Evolutionary conservation across 2,888 invertebrate species (phyloP), one percentile per base, ranked within the genome.

Genomic region (Malacosoma neustria): DNA sequence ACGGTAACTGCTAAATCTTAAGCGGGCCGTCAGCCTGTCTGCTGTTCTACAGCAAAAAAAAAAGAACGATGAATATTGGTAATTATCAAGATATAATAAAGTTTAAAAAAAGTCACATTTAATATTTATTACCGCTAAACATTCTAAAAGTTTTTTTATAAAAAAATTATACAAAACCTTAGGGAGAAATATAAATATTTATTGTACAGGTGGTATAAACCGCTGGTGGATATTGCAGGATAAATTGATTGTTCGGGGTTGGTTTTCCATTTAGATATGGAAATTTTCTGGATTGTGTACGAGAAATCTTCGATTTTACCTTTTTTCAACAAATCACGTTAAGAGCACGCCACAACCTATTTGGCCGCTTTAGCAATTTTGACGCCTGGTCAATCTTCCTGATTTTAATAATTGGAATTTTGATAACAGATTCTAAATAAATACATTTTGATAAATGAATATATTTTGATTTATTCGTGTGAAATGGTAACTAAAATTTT

Each of bases 221-320:
- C 80, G 80, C 80, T 76, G 61, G 73, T 81, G 81, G 81, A 84
- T 84, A 82, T 82, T 80, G 82, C 69, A 70, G 81, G 84, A 82
- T 85, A 84, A 84, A 85, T 85, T 85, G 84, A 85, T 84, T 85
- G 84, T 82, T 75, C 80, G 75, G 80, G 84, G 80, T 82, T 76
- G 84, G 81, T 84, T 85, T 85, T 82, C 84, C 84, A 85, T 85
- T 85, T 85, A 85, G 84, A 84, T 84, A 85, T 85, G 84, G 84
- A 85, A 84, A 85, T 85, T 81, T 81, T 69, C 68, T 69, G 81
- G 84, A 82, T 82, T 82, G 82, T 84, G 73, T 77, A 79, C 79
- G 72, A 74, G 79, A 22, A 80, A 77, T 77, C 77, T 84, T 82
- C 76, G 73, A 72, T 77, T 81, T 77, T 73, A 44, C 36, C 59